Conservation (phyloP, 2,888 invertebrate genomes). For the Trissolcus brochymenae region DNA sequence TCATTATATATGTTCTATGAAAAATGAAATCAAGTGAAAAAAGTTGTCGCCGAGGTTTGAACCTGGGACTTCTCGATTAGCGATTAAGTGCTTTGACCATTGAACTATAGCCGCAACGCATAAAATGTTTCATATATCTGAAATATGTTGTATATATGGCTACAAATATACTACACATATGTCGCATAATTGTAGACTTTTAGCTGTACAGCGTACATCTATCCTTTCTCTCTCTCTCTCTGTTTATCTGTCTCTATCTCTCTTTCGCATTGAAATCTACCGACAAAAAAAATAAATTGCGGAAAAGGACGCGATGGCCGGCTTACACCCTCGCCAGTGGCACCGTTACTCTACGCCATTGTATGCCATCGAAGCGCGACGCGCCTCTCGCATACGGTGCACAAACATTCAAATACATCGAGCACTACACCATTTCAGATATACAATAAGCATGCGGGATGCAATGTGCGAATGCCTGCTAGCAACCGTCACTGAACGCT, state of each 20-base stretch:
- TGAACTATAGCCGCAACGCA: too few species aligned
- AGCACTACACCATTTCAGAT: constrained; percentile 20
- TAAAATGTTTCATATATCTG: too few species aligned
- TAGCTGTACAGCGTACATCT: constrained; percentile 36
- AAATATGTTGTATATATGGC: too few species aligned
- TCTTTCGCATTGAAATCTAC: neutral
- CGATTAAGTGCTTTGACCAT: too few species aligned
- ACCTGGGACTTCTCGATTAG: too few species aligned
- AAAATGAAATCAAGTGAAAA: too few species aligned
- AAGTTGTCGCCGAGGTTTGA: too few species aligned
- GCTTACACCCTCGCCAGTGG: constrained; percentile 39
- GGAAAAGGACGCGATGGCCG: constrained; percentile 15
- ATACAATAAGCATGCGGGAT: constrained; percentile 58
- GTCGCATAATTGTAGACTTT: neutral
- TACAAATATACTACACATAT: neutral
- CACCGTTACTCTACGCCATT: constrained; percentile 65
- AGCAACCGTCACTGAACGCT: constrained; percentile 58
- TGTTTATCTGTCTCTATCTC: too few species aligned
- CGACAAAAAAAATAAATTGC: constrained; percentile 29
- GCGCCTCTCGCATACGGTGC: constrained; percentile 42
- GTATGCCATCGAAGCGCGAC: constrained; percentile 61
- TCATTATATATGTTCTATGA: too few species aligned
- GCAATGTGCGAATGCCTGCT: constrained; percentile 61
- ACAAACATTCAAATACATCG: constrained; percentile 5
- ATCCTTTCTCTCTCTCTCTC: constrained; percentile 43